Evolutionary conservation across 2,797 vertebrate genomes (phyloP), one percentile per base, ranked within the genome.

Genomic region (Propithecus perrieri): DNA sequence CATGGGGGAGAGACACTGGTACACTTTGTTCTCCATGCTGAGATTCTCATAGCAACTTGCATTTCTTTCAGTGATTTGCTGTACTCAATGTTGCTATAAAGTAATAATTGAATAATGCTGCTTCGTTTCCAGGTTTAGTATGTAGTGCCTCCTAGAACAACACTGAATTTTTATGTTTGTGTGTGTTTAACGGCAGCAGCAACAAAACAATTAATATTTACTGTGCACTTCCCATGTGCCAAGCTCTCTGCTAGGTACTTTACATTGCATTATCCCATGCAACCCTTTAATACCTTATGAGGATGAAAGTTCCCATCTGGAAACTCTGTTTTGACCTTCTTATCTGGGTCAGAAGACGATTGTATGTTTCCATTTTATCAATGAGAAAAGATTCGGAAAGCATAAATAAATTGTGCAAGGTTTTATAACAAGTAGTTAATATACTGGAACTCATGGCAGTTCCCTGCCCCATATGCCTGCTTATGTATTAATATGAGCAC

Each of bases 271-370:
- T n/a, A 8, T 26, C 59, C 89, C 53, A 15, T 53, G 17, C 11
- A 46, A 12, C 48, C 35, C 57, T 83, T 74, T 18, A 53, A 0
- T 43, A 63, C 24, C 33, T 24, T 35, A 0, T 28, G 7, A 76
- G n/a, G 33, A 13, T 89, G 75, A 28, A 5, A 38, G 55, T 46
- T 92, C 18, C 53, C 53, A 10, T 38, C 20, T 74, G 41, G 38
- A 92, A 87, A 79, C 35, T 86, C 61, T 48, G 28, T 71, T 97
- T 81, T 91, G 76, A 87, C 59, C 71, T 89, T 92, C n/a, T 91
- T 71, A 67, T 50, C 46, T 63, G 53, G 48, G n/a, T 74, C 67
- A 89, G 55, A 93, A 76, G 50, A 71, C 4, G 22, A 79, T 43
- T 57, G 12, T 67, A 20, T 35, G 30, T 93, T 74, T 83, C 38